Conservation (phyloP, 2,113 vertebrate species). For the Gnathonemus echidnorhynchus region DNA sequence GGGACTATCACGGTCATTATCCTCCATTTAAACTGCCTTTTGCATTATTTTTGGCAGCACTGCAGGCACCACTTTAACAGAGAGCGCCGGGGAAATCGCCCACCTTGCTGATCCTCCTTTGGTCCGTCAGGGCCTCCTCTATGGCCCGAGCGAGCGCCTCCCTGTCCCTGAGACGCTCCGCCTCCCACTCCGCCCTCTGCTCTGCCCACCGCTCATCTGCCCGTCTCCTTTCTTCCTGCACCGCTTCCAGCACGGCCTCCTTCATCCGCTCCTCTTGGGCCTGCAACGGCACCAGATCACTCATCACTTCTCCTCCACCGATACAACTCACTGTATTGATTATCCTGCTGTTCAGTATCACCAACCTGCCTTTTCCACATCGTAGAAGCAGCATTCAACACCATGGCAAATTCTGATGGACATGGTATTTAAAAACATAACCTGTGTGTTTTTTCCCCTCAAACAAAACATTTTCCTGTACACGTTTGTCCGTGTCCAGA, state of each 20-base stretch:
- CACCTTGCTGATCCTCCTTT: constrained; percentile 22
- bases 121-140: constrained; percentile 14
- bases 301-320: not conserved
- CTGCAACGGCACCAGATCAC: not conserved
- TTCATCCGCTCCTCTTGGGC: constrained; percentile 10
- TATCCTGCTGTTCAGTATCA: not conserved
- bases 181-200: constrained; percentile 9
- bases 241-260: constrained; percentile 12
- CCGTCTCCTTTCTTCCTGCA: constrained; percentile 8
- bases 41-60: not conserved
- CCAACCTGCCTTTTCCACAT: not conserved
- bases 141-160: constrained; percentile 14
- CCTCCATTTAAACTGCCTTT: not conserved
- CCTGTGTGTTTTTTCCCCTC: not conserved
- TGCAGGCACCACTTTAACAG: not conserved
- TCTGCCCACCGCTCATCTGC: not conserved
- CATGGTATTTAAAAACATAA: not conserved
- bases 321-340: not conserved
- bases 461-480: not conserved
- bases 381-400: not conserved
- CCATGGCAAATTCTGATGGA: not conserved
- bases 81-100: not conserved
- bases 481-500: not conserved
- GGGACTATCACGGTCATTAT: not conserved
- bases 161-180: constrained; percentile 15